Percentiles rank a stretch among this genome's conserved stretches.
These are phyloP conservation scores for Astatotilapia flaviijosephi DNA, from an alignment of 2,113 vertebrate species.

Conservation along the genomic window DNA sequence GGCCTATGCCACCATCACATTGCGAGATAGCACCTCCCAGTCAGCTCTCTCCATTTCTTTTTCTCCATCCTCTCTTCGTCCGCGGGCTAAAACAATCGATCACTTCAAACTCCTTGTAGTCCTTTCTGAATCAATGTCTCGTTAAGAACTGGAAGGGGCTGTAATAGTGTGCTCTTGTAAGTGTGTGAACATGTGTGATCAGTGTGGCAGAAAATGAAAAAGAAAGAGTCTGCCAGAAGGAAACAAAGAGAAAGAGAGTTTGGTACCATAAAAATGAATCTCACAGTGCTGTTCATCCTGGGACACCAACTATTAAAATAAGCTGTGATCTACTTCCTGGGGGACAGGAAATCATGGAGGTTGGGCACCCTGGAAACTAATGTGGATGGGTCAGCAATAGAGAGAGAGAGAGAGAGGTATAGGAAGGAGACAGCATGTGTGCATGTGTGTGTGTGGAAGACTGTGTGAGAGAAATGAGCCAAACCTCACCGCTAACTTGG, in stretches of 20 bases:
- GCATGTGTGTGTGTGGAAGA: neutral
- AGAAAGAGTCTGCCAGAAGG: neutral
- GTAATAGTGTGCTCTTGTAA: neutral
- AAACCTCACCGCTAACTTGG: conserved; percentile 72
- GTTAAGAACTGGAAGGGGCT: conserved; percentile 32
- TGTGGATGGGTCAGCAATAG: neutral
- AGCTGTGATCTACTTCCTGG: conserved; percentile 9
- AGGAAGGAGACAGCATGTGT: conserved; percentile 10
- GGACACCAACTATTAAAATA: conserved; percentile 21
- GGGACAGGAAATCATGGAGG: neutral
- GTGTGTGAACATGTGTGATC: neutral
- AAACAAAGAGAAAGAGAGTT: neutral
- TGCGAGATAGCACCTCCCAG: neutral
- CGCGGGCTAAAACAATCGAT: conserved; percentile 54
- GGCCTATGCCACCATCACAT: conserved; percentile 20
- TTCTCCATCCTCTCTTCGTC: neutral
- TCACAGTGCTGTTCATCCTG: conserved; percentile 20
- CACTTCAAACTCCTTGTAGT: conserved; percentile 51
- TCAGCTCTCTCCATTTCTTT: neutral
- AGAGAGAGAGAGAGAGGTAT: neutral
- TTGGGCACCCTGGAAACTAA: neutral
- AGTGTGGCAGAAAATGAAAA: neutral
- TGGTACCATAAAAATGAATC: neutral
- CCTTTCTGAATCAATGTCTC: conserved; percentile 62
- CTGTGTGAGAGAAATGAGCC: conserved; percentile 45